Percentiles rank a stretch among this genome's conserved stretches.
These are phyloP conservation scores for Plectropomus leopardus DNA, from an alignment of 2,113 vertebrate species.

Conservation along the genomic window DNA sequence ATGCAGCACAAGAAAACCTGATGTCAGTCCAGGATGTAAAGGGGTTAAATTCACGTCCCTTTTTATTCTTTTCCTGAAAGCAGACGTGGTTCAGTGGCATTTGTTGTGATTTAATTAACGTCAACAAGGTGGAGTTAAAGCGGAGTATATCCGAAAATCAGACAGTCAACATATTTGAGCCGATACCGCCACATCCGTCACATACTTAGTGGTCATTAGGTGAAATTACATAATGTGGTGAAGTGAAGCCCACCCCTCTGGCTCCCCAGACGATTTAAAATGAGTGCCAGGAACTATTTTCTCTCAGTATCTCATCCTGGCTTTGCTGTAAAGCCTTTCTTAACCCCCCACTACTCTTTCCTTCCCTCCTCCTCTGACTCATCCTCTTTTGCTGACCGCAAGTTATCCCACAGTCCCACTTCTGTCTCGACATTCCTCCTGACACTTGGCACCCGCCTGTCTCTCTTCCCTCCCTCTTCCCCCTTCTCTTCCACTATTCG, in stretches of 20 bases:
- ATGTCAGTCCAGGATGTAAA: too few relatives aligned
- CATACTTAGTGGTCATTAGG: not conserved
- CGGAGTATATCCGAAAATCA: not conserved
- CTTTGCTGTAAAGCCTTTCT: not conserved
- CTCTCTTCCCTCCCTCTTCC: not conserved
- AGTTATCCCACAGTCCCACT: slow-evolving; percentile 39
- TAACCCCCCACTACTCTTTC: not conserved
- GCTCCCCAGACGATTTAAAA: not conserved
- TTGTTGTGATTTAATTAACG: not conserved
- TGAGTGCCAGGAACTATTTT: slow-evolving; percentile 3
- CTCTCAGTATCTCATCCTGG: not conserved
- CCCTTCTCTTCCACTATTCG: not conserved
- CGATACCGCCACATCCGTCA: not conserved
- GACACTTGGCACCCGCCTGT: slow-evolving; percentile 39
- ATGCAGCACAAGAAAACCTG: too few relatives aligned
- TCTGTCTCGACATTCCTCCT: slow-evolving; percentile 26
- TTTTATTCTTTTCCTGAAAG: not conserved
- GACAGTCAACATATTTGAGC: not conserved
- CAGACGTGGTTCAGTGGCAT: not conserved
- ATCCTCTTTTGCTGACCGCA: slow-evolving; percentile 51
- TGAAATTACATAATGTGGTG: not conserved
- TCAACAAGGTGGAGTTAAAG: not conserved
- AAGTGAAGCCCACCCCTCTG: not conserved
- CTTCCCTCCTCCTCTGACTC: slow-evolving; percentile 48
- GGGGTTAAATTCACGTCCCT: not conserved